Evolutionary conservation across 2,113 vertebrate genomes (phyloP), one percentile per base, ranked within the genome.

Genomic region (Catharus fuscescens): DNA sequence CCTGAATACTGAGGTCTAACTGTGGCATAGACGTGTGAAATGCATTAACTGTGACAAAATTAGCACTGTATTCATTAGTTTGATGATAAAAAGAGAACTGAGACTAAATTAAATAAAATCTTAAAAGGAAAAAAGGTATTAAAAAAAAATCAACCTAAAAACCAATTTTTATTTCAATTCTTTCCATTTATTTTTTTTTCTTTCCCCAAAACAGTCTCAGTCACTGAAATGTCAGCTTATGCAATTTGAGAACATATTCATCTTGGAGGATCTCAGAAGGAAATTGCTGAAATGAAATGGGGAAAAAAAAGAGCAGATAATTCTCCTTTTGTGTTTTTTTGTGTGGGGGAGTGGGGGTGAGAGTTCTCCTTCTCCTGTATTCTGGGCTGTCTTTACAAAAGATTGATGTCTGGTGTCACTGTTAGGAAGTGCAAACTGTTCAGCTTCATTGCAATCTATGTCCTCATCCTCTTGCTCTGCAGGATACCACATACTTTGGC

Each of bases 331-430:
- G 98, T 98, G 65, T 95, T 95, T 95, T 53, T 97, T 96, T 97
- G 86, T 48, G 57, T 25, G 76, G 23, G 50, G 28, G 59, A 78
- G 32, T 14, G 2, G 8, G 79, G 40, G 97, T 95, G 90, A 96
- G 95, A 94, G 89, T 88, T 97, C 94, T 93, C 95, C 81, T 88
- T 97, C 98, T 97, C 88, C 86, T 93, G 87, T 95, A 96, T 94
- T 97, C 95, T 93, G 66, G 90, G 80, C 80, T 98, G 98, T 97
- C 98, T 98, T 94, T 96, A 93, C 96, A 97, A 93, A 99, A 99
- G 99, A 99, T 99, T 99, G 98, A 99, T 99, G 98, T 96, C 79
- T 96, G 95, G 98, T 99, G 98, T 99, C 99, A 99, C 96, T 89
- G 92, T 96, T 98, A 98, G 99, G 98, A 99, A 99, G 98, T 98